phyloP scores from a whole-genome alignment of 2,113 vertebrate species.

The Neogobius melanostomus region DNA sequence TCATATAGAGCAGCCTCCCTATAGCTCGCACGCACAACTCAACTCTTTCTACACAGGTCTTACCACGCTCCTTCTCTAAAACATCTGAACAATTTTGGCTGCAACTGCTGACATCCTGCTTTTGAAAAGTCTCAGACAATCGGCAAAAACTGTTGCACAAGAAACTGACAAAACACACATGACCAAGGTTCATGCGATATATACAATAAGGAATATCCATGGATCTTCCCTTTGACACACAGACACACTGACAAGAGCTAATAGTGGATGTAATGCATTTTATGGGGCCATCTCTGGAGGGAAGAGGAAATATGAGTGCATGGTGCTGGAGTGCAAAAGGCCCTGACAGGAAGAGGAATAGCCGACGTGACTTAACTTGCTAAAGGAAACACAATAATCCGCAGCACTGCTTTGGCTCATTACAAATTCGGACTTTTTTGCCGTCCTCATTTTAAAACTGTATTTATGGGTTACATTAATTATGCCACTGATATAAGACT shows the following conservation, averaged over 20 bases:
- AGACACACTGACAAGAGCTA: neutral
- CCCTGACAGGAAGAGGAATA: conserved; percentile 1
- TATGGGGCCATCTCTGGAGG: conserved; percentile 4
- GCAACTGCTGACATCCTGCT: neutral
- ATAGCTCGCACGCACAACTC: neutral
- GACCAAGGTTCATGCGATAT: neutral
- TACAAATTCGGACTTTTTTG: neutral
- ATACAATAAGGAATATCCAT: neutral
- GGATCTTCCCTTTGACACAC: neutral
- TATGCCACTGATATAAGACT: neutral
- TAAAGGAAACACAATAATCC: neutral
- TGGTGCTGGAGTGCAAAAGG: neutral
- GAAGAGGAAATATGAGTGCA: conserved; percentile 1
- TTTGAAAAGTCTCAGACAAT: neutral
- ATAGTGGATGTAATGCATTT: conserved; percentile 2
- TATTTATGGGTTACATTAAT: neutral
- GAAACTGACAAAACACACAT: neutral
- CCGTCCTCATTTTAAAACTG: neutral
- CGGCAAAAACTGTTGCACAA: neutral
- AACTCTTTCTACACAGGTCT: neutral
- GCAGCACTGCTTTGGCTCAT: conserved; percentile 11
- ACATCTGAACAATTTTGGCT: neutral
- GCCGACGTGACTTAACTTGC: conserved; percentile 3
- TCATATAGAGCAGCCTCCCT: neutral
- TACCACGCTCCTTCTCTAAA: neutral